Percentiles rank a stretch among this genome's conserved stretches.
These are phyloP conservation scores for Lingula anatina DNA, from an alignment of 2,888 invertebrate species.

Conservation along the genomic window DNA sequence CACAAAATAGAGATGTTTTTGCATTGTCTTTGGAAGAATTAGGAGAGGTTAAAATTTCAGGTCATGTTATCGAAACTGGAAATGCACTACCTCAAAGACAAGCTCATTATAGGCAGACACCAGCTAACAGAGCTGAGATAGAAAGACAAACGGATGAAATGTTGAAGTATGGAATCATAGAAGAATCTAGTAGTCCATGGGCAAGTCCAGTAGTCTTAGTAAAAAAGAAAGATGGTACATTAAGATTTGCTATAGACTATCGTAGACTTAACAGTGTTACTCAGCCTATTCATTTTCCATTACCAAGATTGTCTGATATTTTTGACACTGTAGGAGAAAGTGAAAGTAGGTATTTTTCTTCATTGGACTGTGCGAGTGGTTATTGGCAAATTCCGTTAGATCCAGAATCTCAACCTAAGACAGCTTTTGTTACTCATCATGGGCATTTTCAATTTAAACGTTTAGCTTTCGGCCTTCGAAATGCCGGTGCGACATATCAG, in stretches of 20 bases:
- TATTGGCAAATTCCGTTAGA: not conserved
- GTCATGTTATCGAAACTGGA: constrained; percentile 15
- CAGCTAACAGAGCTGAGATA: not conserved
- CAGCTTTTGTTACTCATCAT: too few relatives aligned
- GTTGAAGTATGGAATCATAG: not conserved
- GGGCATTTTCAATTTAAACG: too few relatives aligned
- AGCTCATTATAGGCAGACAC: constrained; percentile 3
- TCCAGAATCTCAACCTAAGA: not conserved
- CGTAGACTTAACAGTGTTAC: not conserved
- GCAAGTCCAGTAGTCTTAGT: not conserved
- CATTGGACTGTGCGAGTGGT: not conserved
- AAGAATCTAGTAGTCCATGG: not conserved
- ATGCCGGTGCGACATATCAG: too few relatives aligned
- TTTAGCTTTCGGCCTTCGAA: too few relatives aligned
- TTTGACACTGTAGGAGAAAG: not conserved
- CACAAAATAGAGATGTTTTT: constrained; percentile 2
- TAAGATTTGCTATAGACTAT: not conserved
- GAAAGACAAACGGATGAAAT: not conserved
- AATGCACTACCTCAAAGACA: constrained; percentile 9
- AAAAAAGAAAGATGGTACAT: not conserved
- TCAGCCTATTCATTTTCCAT: not conserved
- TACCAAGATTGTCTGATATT: not conserved
- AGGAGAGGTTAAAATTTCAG: constrained; percentile 12
- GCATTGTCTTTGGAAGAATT: constrained; percentile 8
- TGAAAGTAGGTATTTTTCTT: not conserved